Evolutionary conservation across 2,888 invertebrate species (phyloP).

Genomic region (Patella caerulea): DNA sequence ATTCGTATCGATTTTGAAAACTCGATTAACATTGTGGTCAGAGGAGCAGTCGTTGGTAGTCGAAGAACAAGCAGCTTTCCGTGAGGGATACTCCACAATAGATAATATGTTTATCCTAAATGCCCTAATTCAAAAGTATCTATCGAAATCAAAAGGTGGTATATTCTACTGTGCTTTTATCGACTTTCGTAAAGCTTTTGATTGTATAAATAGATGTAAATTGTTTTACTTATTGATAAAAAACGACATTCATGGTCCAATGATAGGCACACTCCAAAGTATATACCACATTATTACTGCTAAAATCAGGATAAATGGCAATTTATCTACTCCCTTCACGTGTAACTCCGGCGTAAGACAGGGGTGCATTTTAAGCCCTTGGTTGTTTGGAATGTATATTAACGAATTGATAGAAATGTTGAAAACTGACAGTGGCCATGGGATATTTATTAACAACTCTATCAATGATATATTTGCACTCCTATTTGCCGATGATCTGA

Average conservation of each 20-base stretch:
- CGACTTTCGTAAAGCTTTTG: constrained; percentile 1
- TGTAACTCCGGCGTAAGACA: constrained; percentile 5
- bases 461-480: constrained; percentile 16
- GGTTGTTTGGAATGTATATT: constrained; percentile 2
- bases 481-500: constrained; percentile 38
- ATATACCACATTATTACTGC: neutral
- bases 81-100: neutral
- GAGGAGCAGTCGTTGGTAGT: neutral
- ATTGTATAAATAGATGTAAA: neutral
- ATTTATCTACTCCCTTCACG: neutral
- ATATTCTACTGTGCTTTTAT: neutral
- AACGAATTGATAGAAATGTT: neutral
- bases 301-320: neutral
- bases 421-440: constrained; percentile 2
- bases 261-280: neutral
- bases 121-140: neutral
- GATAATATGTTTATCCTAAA: constrained; percentile 3
- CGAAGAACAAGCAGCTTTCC: constrained; percentile 2
- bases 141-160: constrained; percentile 2
- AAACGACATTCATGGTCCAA: neutral
- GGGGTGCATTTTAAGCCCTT: neutral
- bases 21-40: neutral
- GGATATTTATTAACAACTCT: constrained; percentile 3
- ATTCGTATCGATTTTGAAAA: neutral
- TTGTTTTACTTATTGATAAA: neutral